Percentiles rank a stretch among this genome's conserved stretches.
Conservation (phyloP, 30 jellyfish, hydroid and myxozoan species). For the Nemopilema nomurai region DNA sequence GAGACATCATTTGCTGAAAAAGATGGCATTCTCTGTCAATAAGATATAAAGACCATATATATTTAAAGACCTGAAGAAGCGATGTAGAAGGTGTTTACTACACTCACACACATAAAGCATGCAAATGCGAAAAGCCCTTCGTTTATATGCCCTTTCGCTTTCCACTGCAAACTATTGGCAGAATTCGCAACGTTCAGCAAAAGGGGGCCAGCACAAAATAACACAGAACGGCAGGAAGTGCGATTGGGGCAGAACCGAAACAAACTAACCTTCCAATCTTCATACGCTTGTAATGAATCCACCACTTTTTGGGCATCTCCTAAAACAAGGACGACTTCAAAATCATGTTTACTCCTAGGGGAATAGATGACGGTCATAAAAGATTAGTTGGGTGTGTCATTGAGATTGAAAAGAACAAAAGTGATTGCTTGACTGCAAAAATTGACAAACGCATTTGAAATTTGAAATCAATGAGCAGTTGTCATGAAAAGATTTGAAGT, state of each 20-base stretch:
- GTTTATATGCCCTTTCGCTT: conserved; percentile 14
- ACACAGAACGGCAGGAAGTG: too few species aligned
- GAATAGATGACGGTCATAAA: not conserved
- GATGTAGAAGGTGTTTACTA: conserved; percentile 71
- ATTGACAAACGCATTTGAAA: too few species aligned
- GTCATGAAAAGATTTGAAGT: too few species aligned
- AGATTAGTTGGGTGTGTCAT: too few species aligned
- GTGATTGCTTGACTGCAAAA: too few species aligned
- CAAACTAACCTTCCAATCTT: conserved; percentile 50
- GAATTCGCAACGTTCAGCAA: conserved; percentile 12
- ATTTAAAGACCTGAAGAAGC: not conserved
- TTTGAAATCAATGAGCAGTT: too few species aligned
- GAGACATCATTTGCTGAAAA: not conserved
- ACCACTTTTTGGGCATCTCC: not conserved
- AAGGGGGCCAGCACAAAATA: not conserved
- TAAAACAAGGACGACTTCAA: not conserved
- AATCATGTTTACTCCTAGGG: not conserved
- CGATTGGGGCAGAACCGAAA: too few species aligned
- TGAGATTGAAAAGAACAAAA: too few species aligned
- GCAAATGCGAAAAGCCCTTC: conserved; percentile 74
- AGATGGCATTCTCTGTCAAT: too few species aligned
- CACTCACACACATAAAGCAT: conserved; percentile 56
- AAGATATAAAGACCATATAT: too few species aligned
- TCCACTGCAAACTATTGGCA: conserved; percentile 2
- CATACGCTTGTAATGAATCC: conserved; percentile 52